A percentile compares a stretch with the other conserved stretches of the same genome.
Evolutionary conservation across 30 jellyfish, hydroid and myxozoan species (phyloP).

Genomic region (Cassiopea andromeda): DNA sequence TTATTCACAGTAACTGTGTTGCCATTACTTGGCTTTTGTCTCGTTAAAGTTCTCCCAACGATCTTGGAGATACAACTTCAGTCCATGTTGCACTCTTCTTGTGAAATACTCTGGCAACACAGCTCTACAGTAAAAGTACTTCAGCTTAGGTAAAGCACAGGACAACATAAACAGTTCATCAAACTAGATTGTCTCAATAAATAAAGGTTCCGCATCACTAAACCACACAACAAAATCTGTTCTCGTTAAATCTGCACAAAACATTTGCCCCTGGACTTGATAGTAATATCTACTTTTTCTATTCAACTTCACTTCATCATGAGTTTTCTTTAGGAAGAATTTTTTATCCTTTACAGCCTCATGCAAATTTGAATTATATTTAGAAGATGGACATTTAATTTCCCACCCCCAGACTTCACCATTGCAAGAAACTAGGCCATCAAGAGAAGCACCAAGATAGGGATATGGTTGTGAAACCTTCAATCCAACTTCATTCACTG

Average conservation of each 20-base stretch:
- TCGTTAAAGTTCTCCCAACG: not conserved
- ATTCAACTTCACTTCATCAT: not conserved
- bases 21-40: not conserved
- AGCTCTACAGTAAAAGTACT: slow-evolving; percentile 50
- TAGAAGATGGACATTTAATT: slow-evolving; percentile 25
- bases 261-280: slow-evolving; percentile 59
- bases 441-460: slow-evolving; percentile 38
- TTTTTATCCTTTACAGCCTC: slow-evolving; percentile 1
- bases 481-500: slow-evolving; percentile 17
- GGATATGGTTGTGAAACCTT: slow-evolving; percentile 1
- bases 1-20: too few species aligned
- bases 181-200: not conserved
- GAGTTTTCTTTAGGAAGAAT: not conserved
- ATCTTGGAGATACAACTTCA: slow-evolving; percentile 19
- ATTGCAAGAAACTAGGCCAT: slow-evolving; percentile 13
- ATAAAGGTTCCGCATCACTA: slow-evolving; percentile 59
- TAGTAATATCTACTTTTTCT: slow-evolving; percentile 15
- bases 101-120: not conserved
- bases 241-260: slow-evolving; percentile 22
- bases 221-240: slow-evolving; percentile 46
- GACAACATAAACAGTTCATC: slow-evolving; percentile 33
- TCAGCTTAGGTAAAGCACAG: slow-evolving; percentile 24
- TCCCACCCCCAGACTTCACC: slow-evolving; percentile 21
- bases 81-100: slow-evolving; percentile 16
- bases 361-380: slow-evolving; percentile 4